Base-by-base conservation (phyloP, 2,888 invertebrate species). In the Drosophila longiperda region DNA sequence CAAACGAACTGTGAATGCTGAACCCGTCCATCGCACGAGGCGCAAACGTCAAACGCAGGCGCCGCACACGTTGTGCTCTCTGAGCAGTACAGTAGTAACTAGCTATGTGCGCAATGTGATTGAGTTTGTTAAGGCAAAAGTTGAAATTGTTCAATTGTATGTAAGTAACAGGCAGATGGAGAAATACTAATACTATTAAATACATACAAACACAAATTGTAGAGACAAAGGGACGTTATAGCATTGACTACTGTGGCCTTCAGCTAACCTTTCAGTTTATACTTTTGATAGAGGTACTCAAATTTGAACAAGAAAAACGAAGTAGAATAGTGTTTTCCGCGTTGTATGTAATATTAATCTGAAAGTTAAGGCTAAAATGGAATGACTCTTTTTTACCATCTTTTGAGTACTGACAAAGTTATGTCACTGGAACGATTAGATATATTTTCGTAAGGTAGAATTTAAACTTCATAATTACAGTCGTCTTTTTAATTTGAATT, bases 21-120 rank as follows among this genome's bases (percentile, higher is more conserved):
- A 42, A 23, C 26, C 9, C 23, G 45, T 15, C 26, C 49, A 38
- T 32, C 42, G 66, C 20, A 49, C 59, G 65, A 7, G 57, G 3
- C 8, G 15, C 26, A n/a, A 23, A 4, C 34, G 49, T 23, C 58
- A 45, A 66, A 78, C 76, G 76, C 76, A 76, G 78, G 78, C 76
- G 76, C 73, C 64, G 52, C 61, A 20, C 11, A 26, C 45, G 53
- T 4, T 20, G 11, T 33, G 45, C 50, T 29, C 20, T 36, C 57
- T 58, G 73, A 54, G 66, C 34, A 29, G 12, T 52, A 76, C 76
- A 78, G 76, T 78, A 2, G 42, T 17, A 6, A 23, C 55, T 63
- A 4, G 20, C 61, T 75, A 54, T 2, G 5, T 20, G 23, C 26
- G 45, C 4, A 45, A 45, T 4, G 45, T 7, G 1, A 7, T 8